Evolutionary conservation across 2,797 vertebrate genomes (phyloP), one percentile per base, ranked within the genome.

Genomic region (Odontamblyopus rebecca): DNA sequence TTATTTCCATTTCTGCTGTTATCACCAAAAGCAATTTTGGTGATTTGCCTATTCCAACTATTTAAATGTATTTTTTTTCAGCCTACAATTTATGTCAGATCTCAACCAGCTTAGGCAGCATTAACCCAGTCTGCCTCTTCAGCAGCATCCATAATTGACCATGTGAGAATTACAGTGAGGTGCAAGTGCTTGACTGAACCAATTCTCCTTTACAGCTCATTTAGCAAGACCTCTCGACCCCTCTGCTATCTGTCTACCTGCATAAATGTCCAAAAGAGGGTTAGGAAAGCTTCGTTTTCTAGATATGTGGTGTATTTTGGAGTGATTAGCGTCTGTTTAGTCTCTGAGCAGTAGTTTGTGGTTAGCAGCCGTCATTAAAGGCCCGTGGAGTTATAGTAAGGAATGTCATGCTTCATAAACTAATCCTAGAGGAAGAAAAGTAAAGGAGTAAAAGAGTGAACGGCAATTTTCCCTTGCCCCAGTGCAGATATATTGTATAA

Each of bases 101-200:
- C 81, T 79, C 74, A 76, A 69, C 62, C 69, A 81, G 75, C 80
- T 86, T 77, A 89, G 81, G 80, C 86, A 89, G 85, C 80, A 86
- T 86, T 85, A 86, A 73, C 63, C 85, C 82, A 82, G 89, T 74
- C 84, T 83, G 80, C 85, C 78, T 87, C 75, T 77, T 90, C 88
- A 86, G 88, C 88, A 89, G 69, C 82, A 86, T 81, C 73, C 84
- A 84, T 91, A 84, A 91, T 92, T 88, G 89, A 88, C 73, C 72
- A 72, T 4, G 26, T 26, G 66, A 77, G 77, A 89, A 85, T 88
- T 88, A 88, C 83, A 88, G 82, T 60, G 82, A 72, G 68, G 71
- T 72, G 76, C 59, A 32, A 71, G 57, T 56, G 71, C 71, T 67
- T 64, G 72, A 75, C 73, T 70, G 70, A 70, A 78, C 68, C 75